These are phyloP conservation scores for Eurystomus gularis DNA, from an alignment of 2,113 vertebrate genomes.

Conservation along the genomic window DNA sequence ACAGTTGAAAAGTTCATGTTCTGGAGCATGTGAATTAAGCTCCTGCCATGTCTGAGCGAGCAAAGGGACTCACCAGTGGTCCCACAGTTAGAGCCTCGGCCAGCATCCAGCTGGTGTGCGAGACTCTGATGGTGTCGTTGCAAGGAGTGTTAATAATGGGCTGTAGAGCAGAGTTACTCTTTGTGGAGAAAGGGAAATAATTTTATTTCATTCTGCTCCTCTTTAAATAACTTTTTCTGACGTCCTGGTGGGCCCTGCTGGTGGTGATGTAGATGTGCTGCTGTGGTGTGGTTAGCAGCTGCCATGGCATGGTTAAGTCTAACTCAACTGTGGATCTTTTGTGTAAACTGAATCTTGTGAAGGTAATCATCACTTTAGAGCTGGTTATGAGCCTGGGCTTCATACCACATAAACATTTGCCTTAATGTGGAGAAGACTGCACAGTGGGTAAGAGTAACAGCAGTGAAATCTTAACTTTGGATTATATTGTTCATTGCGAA, in stretches of 20 bases:
- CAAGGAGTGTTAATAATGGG: background rate
- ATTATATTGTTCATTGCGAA: background rate
- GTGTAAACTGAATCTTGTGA: background rate
- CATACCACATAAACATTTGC: background rate
- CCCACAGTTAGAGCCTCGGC: background rate
- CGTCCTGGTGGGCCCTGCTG: background rate
- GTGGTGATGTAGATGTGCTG: background rate
- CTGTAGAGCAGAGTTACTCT: background rate
- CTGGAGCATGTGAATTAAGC: background rate
- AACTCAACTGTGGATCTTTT: background rate
- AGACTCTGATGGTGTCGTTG: background rate
- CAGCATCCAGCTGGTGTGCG: background rate
- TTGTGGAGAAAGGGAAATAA: background rate
- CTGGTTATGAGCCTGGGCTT: background rate
- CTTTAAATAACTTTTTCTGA: background rate
- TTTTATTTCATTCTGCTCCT: background rate
- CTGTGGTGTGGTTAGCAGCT: background rate
- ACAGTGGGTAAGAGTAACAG: background rate
- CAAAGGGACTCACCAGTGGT: background rate
- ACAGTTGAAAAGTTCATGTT: background rate
- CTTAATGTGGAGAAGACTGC: background rate
- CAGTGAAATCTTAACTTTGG: background rate
- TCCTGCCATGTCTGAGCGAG: background rate
- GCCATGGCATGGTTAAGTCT: background rate
- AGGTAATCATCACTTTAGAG: background rate